Conservation (phyloP, 2,797 vertebrate genomes). For the Hephaestus fuliginosus region DNA sequence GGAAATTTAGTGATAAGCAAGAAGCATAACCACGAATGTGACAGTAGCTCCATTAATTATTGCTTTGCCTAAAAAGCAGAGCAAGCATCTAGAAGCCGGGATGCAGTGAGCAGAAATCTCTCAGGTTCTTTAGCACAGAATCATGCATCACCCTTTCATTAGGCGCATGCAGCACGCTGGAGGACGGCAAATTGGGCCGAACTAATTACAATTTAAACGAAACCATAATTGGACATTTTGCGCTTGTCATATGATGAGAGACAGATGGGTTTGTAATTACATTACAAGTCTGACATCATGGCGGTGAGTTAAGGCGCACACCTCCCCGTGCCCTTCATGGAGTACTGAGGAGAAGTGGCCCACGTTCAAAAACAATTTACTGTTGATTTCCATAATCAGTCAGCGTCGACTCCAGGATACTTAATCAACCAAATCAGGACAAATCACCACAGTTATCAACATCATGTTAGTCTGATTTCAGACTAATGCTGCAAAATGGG, state of each 20-base stretch:
- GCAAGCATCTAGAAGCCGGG: slow-evolving; percentile 19
- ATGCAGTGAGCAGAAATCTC: slow-evolving; percentile 51
- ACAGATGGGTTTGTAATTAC: slow-evolving; percentile 99
- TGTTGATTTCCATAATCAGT: slow-evolving; percentile 81
- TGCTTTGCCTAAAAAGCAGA: slow-evolving; percentile 44
- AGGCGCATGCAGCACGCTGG: slow-evolving; percentile 84
- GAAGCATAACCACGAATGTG: slow-evolving; percentile 23
- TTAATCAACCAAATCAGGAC: slow-evolving; percentile 75
- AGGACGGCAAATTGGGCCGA: slow-evolving; percentile 95
- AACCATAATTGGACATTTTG: slow-evolving; percentile 99
- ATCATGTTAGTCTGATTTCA: slow-evolving; percentile 48
- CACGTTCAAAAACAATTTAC: slow-evolving; percentile 82
- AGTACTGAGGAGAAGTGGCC: slow-evolving; percentile 78
- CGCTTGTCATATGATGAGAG: slow-evolving; percentile 98
- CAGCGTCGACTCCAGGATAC: slow-evolving; percentile 59
- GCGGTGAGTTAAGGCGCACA: slow-evolving; percentile 74
- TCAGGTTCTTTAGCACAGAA: slow-evolving; percentile 59
- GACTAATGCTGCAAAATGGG: slow-evolving; percentile 30
- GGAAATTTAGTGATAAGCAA: slow-evolving; percentile 7
- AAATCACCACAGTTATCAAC: slow-evolving; percentile 64
- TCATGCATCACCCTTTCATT: slow-evolving; percentile 88
- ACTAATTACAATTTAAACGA: slow-evolving; percentile 99
- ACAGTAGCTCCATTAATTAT: slow-evolving; percentile 30
- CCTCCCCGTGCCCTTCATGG: slow-evolving; percentile 92
- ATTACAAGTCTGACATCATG: slow-evolving; percentile 97